Conservation (phyloP, 2,888 invertebrate genomes). For the Mimas tiliae region DNA sequence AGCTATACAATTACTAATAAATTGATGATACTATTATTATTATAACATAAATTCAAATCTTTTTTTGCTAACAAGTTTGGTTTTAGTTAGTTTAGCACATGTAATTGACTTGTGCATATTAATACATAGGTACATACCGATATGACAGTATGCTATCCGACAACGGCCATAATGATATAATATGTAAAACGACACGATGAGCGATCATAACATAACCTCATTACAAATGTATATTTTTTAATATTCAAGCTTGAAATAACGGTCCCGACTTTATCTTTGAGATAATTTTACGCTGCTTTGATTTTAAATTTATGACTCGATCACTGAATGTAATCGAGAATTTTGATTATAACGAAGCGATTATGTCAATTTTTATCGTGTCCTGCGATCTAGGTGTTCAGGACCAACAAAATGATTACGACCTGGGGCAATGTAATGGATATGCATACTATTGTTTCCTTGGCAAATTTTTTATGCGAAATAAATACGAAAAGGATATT, state of each 20-base stretch:
- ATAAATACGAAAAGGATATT: not conserved
- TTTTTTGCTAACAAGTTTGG: not conserved
- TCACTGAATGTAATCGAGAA: constrained; percentile 35
- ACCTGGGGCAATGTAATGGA: constrained; percentile 10
- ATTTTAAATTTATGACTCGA: constrained; percentile 35
- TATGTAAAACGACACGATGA: not conserved
- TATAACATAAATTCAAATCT: too few species aligned
- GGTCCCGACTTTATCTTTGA: constrained; percentile 27
- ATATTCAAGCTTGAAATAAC: constrained; percentile 28
- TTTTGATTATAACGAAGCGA: constrained; percentile 32
- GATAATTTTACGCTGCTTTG: constrained; percentile 32
- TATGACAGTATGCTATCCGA: not conserved
- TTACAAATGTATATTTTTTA: constrained; percentile 21
- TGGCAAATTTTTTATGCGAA: constrained; percentile 5
- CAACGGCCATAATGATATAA: not conserved
- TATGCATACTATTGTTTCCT: constrained; percentile 12
- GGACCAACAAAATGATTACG: constrained; percentile 10
- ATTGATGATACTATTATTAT: too few species aligned
- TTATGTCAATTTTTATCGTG: constrained; percentile 31
- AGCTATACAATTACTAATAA: too few species aligned
- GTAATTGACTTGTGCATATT: too few species aligned
- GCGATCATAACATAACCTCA: constrained; percentile 26
- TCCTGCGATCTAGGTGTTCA: constrained; percentile 13
- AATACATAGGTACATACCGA: too few species aligned
- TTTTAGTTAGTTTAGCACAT: too few species aligned